phyloP scores from a whole-genome alignment of 2,797 vertebrate genomes.

The Sebastes hopkinsi region DNA sequence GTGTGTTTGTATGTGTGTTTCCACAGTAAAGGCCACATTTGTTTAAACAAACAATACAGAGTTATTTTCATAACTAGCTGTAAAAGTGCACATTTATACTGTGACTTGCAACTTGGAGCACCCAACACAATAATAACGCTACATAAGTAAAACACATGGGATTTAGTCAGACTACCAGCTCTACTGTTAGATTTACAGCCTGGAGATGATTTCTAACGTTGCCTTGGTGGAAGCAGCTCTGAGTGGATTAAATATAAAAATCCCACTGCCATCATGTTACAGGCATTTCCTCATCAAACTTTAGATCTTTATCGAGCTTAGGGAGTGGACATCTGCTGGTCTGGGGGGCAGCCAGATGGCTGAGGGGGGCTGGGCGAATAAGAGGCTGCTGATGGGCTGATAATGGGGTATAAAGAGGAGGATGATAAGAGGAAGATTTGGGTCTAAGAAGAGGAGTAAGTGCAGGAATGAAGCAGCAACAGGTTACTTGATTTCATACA shows the following conservation, averaged over 20 bases:
- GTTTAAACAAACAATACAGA: conserved; percentile 24
- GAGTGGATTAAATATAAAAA: conserved; percentile 47
- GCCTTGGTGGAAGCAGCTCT: conserved; percentile 26
- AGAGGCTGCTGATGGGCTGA: conserved; percentile 44
- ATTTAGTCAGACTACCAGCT: not conserved
- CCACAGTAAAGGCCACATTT: conserved; percentile 13
- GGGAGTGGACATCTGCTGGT: conserved; percentile 66
- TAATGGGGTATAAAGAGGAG: conserved; percentile 30
- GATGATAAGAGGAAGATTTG: conserved; percentile 19
- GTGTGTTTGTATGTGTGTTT: not conserved
- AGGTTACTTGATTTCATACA: conserved; percentile 20
- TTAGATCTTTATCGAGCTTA: conserved; percentile 60
- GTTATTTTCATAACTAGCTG: not conserved
- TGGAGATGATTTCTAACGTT: conserved; percentile 26
- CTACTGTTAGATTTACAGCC: not conserved
- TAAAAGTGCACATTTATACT: not conserved
- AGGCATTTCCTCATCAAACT: conserved; percentile 65
- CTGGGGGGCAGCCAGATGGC: conserved; percentile 69
- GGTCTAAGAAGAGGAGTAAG: not conserved
- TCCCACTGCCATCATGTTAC: conserved; percentile 28
- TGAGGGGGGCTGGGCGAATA: conserved; percentile 29
- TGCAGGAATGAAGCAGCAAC: conserved; percentile 6
- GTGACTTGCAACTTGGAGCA: not conserved
- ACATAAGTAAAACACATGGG: not conserved
- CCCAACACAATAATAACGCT: not conserved